Evolutionary conservation across 64 coral and sea anemone species (phyloP), one percentile per base, ranked within the genome.

Genomic region (Acropora tenuis): DNA sequence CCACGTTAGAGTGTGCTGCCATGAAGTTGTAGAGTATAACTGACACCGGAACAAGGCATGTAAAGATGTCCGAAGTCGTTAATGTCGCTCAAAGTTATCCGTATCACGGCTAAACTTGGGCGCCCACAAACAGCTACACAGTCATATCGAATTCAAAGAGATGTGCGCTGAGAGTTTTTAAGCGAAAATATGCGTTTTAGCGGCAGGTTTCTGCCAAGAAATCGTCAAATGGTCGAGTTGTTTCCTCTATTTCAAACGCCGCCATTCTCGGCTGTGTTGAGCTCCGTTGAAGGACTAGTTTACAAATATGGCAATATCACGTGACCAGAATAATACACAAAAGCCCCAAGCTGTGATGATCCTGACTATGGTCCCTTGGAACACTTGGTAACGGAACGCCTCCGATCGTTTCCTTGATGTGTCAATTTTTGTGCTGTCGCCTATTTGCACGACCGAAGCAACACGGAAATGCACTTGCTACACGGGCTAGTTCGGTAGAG

Each of bases 191-290:
- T 94, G 2, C 43, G 4, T 60, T 94, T 89, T 80, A 72, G 42
- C 53, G 4, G 18, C 77, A 43, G 63, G 30, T 83, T 83, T 74
- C 47, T 77, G n/a, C 30, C 73, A 83, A 72, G 53, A 90, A 83
- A 65, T 60, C 57, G 40, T 17, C n/a, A 53, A 78, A 63, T 85
- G 72, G 1, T n/a, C 11, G 10, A 3, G 8, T 43, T 48, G 44
- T 85, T 82, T 82, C 76, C 79, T 12, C 20, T 57, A 88, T 67
- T 52, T 85, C 61, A 43, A 58, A 78, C 58, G 80, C 92, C 92
- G 87, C 92, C 92, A 94, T 90, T 93, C 92, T 90, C 16, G 69
- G 78, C 90, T 76, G 71, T 74, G 69, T 86, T 74, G 86, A 85
- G 63, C 92, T 93, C 92, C 86, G 92, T 58, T 88, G 92, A 66